Base-by-base conservation (phyloP, 2,113 vertebrate genomes). In the Amphiprion ocellaris region DNA sequence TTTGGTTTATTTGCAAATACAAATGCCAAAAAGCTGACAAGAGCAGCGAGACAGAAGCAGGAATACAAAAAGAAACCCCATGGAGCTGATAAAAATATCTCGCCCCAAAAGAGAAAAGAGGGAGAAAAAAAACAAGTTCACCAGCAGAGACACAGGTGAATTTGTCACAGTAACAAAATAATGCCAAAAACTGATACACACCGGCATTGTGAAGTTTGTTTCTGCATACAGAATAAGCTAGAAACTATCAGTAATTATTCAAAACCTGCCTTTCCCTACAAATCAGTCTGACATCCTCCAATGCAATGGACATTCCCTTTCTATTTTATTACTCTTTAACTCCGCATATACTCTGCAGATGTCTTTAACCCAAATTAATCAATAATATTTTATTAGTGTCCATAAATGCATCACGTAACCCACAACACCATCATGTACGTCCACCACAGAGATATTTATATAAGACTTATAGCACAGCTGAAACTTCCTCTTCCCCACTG, bases 61-160 rank as follows among this genome's bases (percentile, higher is more conserved):
- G 39, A 61, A 68, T 23, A 79, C 75, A 80, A 59, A 81, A 46
- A 87, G 88, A 85, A 88, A 84, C 84, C 87, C 84, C 83, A 83
- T 5, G n/a, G 87, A 88, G 88, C 52, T 17, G 86, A 79, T 87
- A 87, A 85, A 89, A 92, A 90, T 89, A 91, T 54, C 84, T 90
- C 84, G 5, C 82, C 82, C 86, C 82, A 23, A 78, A 86, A 77
- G 47, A 83, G 68, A 74, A 58, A 84, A 77, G 58, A 74, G 79
- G 71, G 66, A 39, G 73, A 49, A 65, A 39, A 56, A 74, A 50
- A 47, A n/a, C 63, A 76, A 84, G 80, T 83, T 81, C 80, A 77
- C 26, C 60, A 71, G 66, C 78, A 78, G 30, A 83, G 69, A 69
- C 59, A 66, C 65, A 79, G 80, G 77, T 85, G 86, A 77, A 60